Evolutionary conservation across 2,113 vertebrate genomes (phyloP).

Genomic region (Lagopus leucura): DNA sequence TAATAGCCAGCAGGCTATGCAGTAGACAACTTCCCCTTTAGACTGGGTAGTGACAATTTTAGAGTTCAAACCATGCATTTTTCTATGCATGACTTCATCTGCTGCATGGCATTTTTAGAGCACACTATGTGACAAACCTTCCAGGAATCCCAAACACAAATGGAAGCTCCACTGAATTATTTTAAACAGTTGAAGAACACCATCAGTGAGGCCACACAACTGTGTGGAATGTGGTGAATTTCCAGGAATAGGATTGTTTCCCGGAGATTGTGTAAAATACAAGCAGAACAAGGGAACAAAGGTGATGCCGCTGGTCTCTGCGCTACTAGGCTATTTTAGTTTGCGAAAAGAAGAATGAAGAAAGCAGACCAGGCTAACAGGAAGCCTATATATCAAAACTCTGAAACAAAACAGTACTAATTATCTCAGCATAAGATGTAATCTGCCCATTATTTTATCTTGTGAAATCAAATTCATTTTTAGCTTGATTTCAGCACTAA

Average conservation of each 20-base stretch:
- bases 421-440: not conserved
- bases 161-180: conserved; percentile 33
- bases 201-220: conserved; percentile 24
- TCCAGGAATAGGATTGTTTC: conserved; percentile 60
- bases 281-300: conserved; percentile 20
- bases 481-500: not conserved
- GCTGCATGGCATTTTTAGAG: not conserved
- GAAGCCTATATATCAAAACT: conserved; percentile 1
- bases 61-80: not conserved
- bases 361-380: conserved; percentile 8
- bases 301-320: conserved; percentile 21
- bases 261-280: conserved; percentile 28
- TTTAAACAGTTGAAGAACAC: conserved; percentile 18
- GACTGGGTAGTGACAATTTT: not conserved
- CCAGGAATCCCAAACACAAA: conserved; percentile 51
- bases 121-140: conserved; percentile 51
- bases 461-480: not conserved
- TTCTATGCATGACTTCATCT: not conserved
- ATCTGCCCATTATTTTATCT: not conserved
- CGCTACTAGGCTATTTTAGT: conserved; percentile 25
- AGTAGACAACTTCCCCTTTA: not conserved
- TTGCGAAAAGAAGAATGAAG: conserved; percentile 41
- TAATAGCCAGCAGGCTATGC: not conserved
- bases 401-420: conserved; percentile 32
- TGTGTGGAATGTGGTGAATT: conserved; percentile 20